Evolutionary conservation across 2,797 vertebrate genomes (phyloP).

Genomic region (Clarias laeviceps): DNA sequence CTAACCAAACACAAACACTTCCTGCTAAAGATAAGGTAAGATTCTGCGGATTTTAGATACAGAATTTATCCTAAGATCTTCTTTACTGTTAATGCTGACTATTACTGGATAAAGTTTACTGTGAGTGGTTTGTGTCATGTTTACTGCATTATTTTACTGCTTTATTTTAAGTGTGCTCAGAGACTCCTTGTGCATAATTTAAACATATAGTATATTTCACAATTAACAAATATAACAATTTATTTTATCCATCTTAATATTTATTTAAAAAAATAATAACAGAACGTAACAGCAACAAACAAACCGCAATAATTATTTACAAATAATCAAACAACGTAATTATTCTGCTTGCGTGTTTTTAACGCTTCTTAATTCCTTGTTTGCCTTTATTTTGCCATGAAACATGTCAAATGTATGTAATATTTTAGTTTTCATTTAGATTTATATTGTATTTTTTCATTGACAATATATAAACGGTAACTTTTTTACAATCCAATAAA

Average conservation of each 20-base stretch:
- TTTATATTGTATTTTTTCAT: too few relatives aligned
- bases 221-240: not conserved
- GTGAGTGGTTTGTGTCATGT: not conserved
- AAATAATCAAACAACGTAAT: not conserved
- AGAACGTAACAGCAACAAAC: not conserved
- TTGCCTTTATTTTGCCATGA: not conserved
- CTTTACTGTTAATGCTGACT: not conserved
- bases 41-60: not conserved
- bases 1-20: constrained; percentile 67
- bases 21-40: constrained; percentile 64
- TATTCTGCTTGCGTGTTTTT: not conserved
- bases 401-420: not conserved
- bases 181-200: not conserved
- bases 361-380: not conserved
- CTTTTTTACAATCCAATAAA: too few relatives aligned
- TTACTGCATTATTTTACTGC: not conserved
- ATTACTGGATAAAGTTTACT: not conserved
- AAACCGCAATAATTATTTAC: not conserved
- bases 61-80: not conserved
- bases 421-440: too few relatives aligned
- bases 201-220: not conserved
- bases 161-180: not conserved
- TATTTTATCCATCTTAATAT: not conserved
- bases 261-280: too few relatives aligned
- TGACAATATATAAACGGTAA: too few relatives aligned